These are phyloP conservation scores for Crepidodera aurea DNA, from an alignment of 2,888 invertebrate species.

Conservation along the genomic window DNA sequence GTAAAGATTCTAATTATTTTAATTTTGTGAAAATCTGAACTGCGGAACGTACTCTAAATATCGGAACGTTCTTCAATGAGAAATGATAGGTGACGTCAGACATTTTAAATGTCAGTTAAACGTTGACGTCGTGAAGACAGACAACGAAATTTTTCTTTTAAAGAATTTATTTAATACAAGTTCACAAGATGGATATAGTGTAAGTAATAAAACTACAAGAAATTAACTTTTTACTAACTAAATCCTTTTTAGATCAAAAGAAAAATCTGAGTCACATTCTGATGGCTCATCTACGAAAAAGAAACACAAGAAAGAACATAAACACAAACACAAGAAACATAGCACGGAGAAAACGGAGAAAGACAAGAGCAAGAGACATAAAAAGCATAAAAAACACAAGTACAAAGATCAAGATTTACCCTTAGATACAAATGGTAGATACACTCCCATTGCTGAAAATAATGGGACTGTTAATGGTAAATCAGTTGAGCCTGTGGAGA, in stretches of 20 bases:
- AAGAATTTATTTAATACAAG: neutral
- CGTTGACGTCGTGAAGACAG: neutral
- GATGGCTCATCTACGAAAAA: conserved; percentile 60
- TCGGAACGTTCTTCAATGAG: neutral
- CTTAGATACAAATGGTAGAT: conserved; percentile 54
- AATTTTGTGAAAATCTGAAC: too few species aligned
- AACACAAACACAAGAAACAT: conserved; percentile 66
- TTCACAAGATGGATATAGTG: neutral
- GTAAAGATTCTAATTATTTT: too few species aligned
- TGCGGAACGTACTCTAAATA: neutral
- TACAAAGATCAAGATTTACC: conserved; percentile 63
- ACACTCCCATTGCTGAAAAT: conserved; percentile 51
- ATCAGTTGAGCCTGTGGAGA: conserved; percentile 64
- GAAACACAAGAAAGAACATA: conserved; percentile 73
- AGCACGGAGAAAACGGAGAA: conserved; percentile 64
- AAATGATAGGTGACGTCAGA: neutral
- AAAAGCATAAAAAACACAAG: conserved; percentile 71
- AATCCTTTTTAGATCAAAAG: conserved; percentile 24
- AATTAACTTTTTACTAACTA: neutral
- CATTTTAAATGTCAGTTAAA: neutral
- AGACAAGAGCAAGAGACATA: conserved; percentile 69
- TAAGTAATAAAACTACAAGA: neutral
- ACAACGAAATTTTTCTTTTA: neutral
- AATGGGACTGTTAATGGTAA: conserved; percentile 47
- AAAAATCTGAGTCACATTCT: conserved; percentile 14